Conservation (phyloP, 2,797 vertebrate species). For the Morus bassanus region DNA sequence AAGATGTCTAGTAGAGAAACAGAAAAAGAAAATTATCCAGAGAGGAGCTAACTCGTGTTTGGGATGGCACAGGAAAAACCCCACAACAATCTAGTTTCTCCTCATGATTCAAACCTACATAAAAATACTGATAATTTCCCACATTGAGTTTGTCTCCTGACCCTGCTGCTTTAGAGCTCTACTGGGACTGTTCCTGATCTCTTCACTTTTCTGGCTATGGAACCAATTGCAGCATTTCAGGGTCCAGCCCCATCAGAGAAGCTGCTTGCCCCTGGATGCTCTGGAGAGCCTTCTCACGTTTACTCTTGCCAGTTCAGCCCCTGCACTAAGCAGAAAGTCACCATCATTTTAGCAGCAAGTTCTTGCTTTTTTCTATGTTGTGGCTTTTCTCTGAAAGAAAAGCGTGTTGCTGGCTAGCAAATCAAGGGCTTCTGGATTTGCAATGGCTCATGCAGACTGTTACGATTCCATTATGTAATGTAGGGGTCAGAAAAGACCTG, state of each 20-base stretch:
- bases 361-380: neutral
- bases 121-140: neutral
- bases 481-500: neutral
- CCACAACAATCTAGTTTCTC: neutral
- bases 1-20: neutral
- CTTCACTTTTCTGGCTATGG: neutral
- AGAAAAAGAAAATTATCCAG: neutral
- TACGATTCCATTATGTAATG: neutral
- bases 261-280: neutral
- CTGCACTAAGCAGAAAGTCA: neutral
- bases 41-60: neutral
- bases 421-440: neutral
- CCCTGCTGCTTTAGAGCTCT: neutral
- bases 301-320: neutral
- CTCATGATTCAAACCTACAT: rapidly evolving
- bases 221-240: neutral
- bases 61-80: neutral
- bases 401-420: neutral
- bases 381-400: neutral
- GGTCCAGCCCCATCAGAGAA: neutral
- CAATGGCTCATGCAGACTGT: neutral
- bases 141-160: neutral
- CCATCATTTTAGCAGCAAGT: neutral
- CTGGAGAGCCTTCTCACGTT: neutral
- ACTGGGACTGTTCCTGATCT: neutral